Evolutionary conservation across 2,113 vertebrate genomes (phyloP), one percentile per base, ranked within the genome.

Genomic region (Paramormyrops kingsleyae): DNA sequence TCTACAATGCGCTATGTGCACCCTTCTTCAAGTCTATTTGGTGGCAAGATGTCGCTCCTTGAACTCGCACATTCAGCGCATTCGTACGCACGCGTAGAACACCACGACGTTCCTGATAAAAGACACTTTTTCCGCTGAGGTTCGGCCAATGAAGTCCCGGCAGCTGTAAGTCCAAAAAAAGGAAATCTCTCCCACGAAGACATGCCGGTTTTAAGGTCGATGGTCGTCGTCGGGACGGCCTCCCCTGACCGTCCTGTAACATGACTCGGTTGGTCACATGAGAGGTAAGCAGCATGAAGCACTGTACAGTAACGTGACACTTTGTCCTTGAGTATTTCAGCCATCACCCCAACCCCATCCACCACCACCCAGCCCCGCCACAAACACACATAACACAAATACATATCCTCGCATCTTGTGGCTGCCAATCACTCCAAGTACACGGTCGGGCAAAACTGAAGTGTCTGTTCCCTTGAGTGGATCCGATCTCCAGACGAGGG

Each of bases 1-100:
- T 87, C 74, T 39, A 74, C 21, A 27, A 66, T 80, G 88, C 87
- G 85, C 62, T n/a, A 44, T 46, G 59, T 44, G 46, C 80, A 88
- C 15, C 31, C 49, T 56, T 52, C n/a, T 27, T 83, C 52, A 88
- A 50, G 90, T 88, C 80, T 35, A 42, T 88, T 85, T 46, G 27
- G 24, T 84, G 21, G 52, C 77, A 56, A 49, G 42, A 44, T 15
- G 87, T 66, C 27, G 7, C 17, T 7, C 8, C 15, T 42, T 39
- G 31, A 42, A n/a, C 39, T 21, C 42, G 52, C 44, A 12, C 39
- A 89, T 42, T 21, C 35, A 9, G 17, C 21, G 10, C 39, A 44
- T 44, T 52, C 19, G 2, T 31, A 12, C n/a, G 24, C 88, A 31
- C 50, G 42, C 31, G 0, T 27, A 10, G 15, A 53, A 56, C 39